Evolutionary conservation across 2,888 invertebrate genomes (phyloP), one percentile per base, ranked within the genome.

Genomic region (Lobophora halterata): DNA sequence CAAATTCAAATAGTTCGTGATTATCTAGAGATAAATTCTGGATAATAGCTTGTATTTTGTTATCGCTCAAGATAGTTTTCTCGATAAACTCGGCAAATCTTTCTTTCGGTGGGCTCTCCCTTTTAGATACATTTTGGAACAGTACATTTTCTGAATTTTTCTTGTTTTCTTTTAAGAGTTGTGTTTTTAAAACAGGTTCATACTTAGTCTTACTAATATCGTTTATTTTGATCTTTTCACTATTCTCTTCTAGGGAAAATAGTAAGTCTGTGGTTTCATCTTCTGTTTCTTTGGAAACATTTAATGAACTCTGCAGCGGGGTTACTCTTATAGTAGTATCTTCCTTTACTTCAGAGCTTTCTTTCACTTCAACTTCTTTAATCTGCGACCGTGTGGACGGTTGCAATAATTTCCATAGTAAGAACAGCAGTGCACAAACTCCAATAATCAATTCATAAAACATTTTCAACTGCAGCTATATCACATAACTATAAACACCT

Each of bases 41-140:
- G 48, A 87, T 79, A 50, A 87, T 80, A 1, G 81, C 74, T 52
- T 82, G 78, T 58, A 87, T 74, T 69, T 85, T 87, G 49, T 79
- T 78, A 64, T 83, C 78, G 44, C 77, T 76, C 30, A 85, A 74
- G 62, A 86, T 69, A 46, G 82, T 83, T 67, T 86, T 86, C 55
- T 86, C 86, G 16, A 86, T 58, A 54, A 82, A 87, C 56, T 83
- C 79, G 3, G 81, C 68, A 35, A 87, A 65, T 46, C 72, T 73
- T 55, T 85, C 86, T 66, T 80, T 86, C 12, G 86, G 85, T 24
- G 86, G 86, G 56, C 85, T 85, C 18, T 80, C 79, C 5, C 82
- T 69, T 62, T 77, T 78, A 6, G 47, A 24, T 10, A 44, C 32
- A 35, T 61, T 66, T 49, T 61, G 62, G 8, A 46, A 48, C 8